Percentiles rank a stretch among this genome's conserved stretches.
Conservation (phyloP, 2,888 invertebrate species). For the Drosophila mimetica region DNA sequence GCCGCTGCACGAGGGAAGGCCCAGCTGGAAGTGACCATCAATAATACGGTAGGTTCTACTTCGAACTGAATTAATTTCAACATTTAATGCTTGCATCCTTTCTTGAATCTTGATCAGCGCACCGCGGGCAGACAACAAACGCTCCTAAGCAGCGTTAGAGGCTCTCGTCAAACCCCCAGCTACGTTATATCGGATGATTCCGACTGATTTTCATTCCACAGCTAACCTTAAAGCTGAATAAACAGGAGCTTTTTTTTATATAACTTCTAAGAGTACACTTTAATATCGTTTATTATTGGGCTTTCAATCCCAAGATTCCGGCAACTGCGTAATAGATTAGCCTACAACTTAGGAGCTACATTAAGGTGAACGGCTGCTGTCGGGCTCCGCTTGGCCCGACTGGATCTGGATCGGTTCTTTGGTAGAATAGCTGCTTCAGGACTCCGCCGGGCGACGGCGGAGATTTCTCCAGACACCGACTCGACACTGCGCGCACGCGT, state of each 20-base stretch:
- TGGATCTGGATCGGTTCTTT: constrained; percentile 58
- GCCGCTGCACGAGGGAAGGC: constrained; percentile 50
- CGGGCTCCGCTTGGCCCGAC: constrained; percentile 28
- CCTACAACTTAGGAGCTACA: constrained; percentile 56
- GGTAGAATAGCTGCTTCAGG: constrained; percentile 68
- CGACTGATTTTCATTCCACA: constrained; percentile 41
- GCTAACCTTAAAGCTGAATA: background rate
- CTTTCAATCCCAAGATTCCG: constrained; percentile 9
- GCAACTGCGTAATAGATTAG: constrained; percentile 41
- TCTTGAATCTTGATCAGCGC: constrained; percentile 33
- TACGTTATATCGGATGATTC: constrained; percentile 62
- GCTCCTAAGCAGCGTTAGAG: constrained; percentile 31
- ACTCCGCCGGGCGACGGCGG: constrained; percentile 24
- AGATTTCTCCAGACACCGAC: constrained; percentile 35
- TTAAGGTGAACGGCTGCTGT: constrained; percentile 51
- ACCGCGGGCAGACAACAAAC: constrained; percentile 34
- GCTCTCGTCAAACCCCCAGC: constrained; percentile 16
- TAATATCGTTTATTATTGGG: constrained; percentile 21
- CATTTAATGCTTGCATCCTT: background rate
- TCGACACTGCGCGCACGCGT: constrained; percentile 6
- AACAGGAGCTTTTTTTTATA: background rate
- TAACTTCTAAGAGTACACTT: background rate
- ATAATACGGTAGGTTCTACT: constrained; percentile 38
- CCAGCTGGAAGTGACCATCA: constrained; percentile 65
- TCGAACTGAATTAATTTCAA: accelerated